Conservation (phyloP, 2,888 invertebrate genomes). For the Lithophane ornitopus region DNA sequence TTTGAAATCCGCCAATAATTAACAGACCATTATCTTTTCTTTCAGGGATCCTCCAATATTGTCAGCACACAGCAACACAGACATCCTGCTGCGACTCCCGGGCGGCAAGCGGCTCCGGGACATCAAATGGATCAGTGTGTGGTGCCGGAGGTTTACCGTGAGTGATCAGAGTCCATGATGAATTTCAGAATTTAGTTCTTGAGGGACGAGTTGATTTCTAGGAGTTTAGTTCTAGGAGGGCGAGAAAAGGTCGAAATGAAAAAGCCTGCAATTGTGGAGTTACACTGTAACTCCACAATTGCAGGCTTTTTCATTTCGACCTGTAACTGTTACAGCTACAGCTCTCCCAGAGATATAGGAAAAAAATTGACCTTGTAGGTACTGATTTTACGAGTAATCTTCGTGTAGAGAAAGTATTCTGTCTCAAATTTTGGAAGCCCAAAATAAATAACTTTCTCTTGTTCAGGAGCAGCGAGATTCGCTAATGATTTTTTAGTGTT, state of each 20-base stretch:
- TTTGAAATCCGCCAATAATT: background rate
- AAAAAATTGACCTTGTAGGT: background rate
- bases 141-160: slow-evolving; percentile 97
- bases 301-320: no score
- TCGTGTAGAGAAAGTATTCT: no score
- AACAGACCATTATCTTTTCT: slow-evolving; percentile 59
- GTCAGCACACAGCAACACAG: slow-evolving; percentile 93
- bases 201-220: background rate
- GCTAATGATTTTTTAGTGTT: background rate
- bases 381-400: background rate
- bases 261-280: background rate
- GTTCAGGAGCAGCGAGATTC: background rate
- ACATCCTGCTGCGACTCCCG: slow-evolving; percentile 96
- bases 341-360: background rate
- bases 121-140: slow-evolving; percentile 97
- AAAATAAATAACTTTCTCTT: background rate
- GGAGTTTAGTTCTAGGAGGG: no score
- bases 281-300: no score
- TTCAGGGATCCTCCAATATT: slow-evolving; percentile 95
- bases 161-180: slow-evolving; percentile 71
- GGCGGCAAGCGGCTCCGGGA: slow-evolving; percentile 95
- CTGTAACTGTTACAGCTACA: no score
- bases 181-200: background rate
- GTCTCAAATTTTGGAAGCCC: background rate
- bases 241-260: background rate